A percentile compares a stretch with the other conserved stretches of the same genome.
These are phyloP conservation scores for Drosophila rellima DNA, from an alignment of 2,888 invertebrate genomes.

Conservation along the genomic window DNA sequence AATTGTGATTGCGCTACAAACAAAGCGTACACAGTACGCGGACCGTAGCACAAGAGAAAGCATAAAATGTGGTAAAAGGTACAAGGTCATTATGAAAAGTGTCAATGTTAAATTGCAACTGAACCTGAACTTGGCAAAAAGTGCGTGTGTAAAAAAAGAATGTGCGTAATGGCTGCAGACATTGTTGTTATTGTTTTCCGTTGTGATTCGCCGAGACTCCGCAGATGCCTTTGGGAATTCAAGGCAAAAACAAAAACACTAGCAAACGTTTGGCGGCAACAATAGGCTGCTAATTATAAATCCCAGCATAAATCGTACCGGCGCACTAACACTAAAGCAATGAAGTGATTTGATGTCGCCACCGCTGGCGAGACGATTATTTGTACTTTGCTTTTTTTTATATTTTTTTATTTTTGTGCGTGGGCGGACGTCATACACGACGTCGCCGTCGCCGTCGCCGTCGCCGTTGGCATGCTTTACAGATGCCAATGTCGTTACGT, in stretches of 20 bases:
- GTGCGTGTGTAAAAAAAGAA: conserved; percentile 25
- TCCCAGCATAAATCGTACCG: conserved; percentile 70
- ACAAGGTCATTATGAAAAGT: conserved; percentile 38
- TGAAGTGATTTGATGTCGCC: conserved; percentile 64
- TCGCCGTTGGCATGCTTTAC: conserved; percentile 42
- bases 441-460: conserved; percentile 16
- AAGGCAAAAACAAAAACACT: conserved; percentile 57
- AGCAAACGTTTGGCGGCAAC: conserved; percentile 69
- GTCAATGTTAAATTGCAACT: conserved; percentile 40
- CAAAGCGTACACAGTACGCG: no score
- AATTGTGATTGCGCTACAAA: conserved; percentile 37
- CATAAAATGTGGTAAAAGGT: conserved; percentile 49
- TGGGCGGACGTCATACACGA: conserved; percentile 62
- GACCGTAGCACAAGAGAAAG: conserved; percentile 19
- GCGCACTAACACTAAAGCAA: conserved; percentile 41
- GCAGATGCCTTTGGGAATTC: conserved; percentile 44
- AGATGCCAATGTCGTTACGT: conserved; percentile 72
- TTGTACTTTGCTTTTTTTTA: conserved; percentile 14
- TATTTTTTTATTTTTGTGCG: conserved; percentile 50
- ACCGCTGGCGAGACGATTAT: conserved; percentile 24
- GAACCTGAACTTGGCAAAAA: conserved; percentile 66
- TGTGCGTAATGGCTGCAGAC: conserved; percentile 31
- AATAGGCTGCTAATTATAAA: conserved; percentile 77
- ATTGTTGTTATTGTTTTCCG: conserved; percentile 32
- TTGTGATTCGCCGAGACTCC: conserved; percentile 28